Conservation (phyloP, 2,113 vertebrate species). For the Megaceryle torquata region DNA sequence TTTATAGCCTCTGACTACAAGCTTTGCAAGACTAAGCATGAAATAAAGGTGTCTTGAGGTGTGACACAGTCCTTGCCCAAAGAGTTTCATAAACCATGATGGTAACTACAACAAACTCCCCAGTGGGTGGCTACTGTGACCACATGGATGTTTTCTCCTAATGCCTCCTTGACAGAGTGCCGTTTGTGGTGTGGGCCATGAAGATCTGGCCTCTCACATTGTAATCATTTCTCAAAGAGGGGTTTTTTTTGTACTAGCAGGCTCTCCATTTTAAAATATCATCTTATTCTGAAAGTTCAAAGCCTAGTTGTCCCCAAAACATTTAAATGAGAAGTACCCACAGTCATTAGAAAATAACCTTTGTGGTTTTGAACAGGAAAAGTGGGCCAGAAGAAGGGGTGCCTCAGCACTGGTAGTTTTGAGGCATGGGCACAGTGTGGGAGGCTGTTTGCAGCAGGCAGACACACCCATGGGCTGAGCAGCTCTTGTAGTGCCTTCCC, state of each 20-base stretch:
- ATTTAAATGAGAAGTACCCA: neutral
- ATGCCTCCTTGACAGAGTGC: neutral
- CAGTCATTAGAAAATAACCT: neutral
- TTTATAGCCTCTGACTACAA: neutral
- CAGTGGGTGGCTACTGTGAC: neutral
- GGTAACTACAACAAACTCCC: neutral
- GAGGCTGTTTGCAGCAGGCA: neutral
- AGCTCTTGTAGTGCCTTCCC: neutral
- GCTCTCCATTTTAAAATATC: neutral
- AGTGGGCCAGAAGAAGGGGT: neutral
- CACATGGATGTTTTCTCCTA: neutral
- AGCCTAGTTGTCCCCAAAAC: neutral
- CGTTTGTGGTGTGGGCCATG: neutral
- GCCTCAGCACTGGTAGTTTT: neutral
- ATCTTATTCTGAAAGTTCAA: neutral
- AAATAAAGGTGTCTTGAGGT: neutral
- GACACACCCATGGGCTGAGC: neutral
- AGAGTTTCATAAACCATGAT: neutral
- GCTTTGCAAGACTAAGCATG: neutral
- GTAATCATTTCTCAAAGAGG: neutral
- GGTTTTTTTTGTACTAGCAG: neutral
- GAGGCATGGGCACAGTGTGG: rapidly evolving
- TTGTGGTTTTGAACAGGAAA: slow-evolving; percentile 33
- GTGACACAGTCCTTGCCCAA: neutral
- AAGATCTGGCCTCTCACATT: neutral